Base-by-base conservation (phyloP, 2,888 invertebrate genomes). In the Eurytoma californica region DNA sequence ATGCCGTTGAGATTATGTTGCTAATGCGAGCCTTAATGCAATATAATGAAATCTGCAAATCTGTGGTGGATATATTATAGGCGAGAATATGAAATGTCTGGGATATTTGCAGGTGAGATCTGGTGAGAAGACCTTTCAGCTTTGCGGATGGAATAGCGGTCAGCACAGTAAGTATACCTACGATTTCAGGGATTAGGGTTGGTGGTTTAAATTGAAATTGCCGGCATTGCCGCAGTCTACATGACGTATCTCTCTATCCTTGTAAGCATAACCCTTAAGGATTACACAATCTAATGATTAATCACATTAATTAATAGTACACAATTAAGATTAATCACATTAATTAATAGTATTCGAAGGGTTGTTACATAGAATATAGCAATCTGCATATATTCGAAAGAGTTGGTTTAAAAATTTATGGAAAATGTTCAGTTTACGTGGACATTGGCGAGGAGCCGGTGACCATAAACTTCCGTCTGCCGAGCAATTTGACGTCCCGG, bases 121-220 rank as follows among this genome's bases (percentile, higher is more conserved):
- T 51, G 87, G 86, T 12, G 86, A 88, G 77, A 87, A 82, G 74
- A 87, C 84, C 65, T 92, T 96, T 82, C 93, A 92, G 16, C 84
- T 96, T 13, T 96, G 96, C 86, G 96, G 96, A 0, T 94, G 95
- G 87, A 96, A 96, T 87, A 95, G 95, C 86, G 96, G 95, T 16
- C 96, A 96, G 85, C 96, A 96, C 85, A 92, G 96, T 96, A 90
- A 92, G 93, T 91, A 86, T 78, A 77, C 14, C 53, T 30, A 57
- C 47, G 39, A 72, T 70, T 80, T 67, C 30, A 14, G 24, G 67
- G 77, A 72, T 77, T 69, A 73, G 53, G 76, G 28, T 61, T 67
- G 51, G 49, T 39, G 72, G 68, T 69, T 12, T 55, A 57, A 80
- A 76, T 76, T 76, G 72, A 76, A 80, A 76, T 79, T 58, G 49